Evolutionary conservation across 1,140 invertebrate species (phyloP), one percentile per base, ranked within the genome.

Genomic region (Cydia amplana): DNA sequence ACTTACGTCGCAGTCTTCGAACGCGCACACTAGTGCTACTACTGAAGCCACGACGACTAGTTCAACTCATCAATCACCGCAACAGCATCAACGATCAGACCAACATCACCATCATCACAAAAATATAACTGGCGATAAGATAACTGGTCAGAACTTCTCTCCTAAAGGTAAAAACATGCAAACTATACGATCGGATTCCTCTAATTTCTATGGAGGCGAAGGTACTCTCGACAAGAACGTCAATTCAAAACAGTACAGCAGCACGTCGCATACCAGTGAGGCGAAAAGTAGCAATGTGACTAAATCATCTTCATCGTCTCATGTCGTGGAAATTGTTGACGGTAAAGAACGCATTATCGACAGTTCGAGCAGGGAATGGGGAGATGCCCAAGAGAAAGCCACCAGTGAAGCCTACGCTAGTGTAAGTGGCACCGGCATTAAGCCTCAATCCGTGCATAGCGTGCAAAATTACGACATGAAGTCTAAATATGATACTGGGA

Each of bases 311-410:
- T 94, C 94, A 4, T 93, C 91, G 18, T 94, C 93, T 63, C 94
- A 94, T 76, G 93, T 94, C 10, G 90, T 94, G 65, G 93, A 94
- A 87, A 93, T 94, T 74, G 93, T 95, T 32, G 94, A 95, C 80
- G 94, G 94, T n/a, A 94, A 94, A 85, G 94, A 94, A 85, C 85
- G 93, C n/a, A 93, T 94, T 46, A 86, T 95, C 43, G 94, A 94
- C 67, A 91, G 90, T 76, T 92, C 93, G 64, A 93, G 92, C 36
- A 90, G 94, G 75, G 94, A 95, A 84, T 93, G 93, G 83, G 94
- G 93, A 28, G 89, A 93, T 81, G 86, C 91, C 5, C 81, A 93
- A 78, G 87, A 93, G 73, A 83, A 93, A 23, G 89, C 87, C 72
- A 88, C 92, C 64, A 93, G 93, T 74, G 94, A 94, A 87, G 87